phyloP scores from a whole-genome alignment of 1,140 invertebrate genomes.

The Brachionus angularis region DNA sequence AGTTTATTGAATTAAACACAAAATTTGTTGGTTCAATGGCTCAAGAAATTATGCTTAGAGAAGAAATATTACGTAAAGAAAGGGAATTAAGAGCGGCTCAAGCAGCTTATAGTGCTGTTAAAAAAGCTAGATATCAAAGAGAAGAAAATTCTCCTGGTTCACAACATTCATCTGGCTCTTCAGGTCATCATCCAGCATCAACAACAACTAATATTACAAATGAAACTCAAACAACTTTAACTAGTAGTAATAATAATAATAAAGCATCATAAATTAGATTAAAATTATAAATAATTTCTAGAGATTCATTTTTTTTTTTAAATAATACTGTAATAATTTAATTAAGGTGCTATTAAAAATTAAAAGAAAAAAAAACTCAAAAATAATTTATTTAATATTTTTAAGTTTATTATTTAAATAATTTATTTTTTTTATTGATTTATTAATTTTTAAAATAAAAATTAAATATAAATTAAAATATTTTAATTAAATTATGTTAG shows the following conservation, averaged over 20 bases:
- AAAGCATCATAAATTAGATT: too few relatives aligned
- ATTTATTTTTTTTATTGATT: too few relatives aligned
- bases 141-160: constrained; percentile 25
- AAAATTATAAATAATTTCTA: too few relatives aligned
- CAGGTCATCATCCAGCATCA: constrained; percentile 3
- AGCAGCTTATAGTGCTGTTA: constrained; percentile 53
- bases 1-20: constrained; percentile 78
- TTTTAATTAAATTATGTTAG: too few relatives aligned
- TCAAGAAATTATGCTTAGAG: constrained; percentile 60
- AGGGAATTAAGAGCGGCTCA: constrained; percentile 85
- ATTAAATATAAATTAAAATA: too few relatives aligned
- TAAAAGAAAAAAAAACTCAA: too few relatives aligned
- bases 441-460: too few relatives aligned
- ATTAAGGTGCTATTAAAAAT: too few relatives aligned
- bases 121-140: constrained; percentile 39
- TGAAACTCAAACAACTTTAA: constrained; percentile 13
- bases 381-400: too few relatives aligned
- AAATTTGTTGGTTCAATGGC: constrained; percentile 78
- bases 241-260: not conserved
- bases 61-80: constrained; percentile 83
- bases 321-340: too few relatives aligned
- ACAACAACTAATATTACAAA: constrained; percentile 6
- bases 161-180: not conserved
- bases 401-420: too few relatives aligned
- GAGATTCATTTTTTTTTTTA: too few relatives aligned